phyloP scores from a whole-genome alignment of 2,888 invertebrate genomes.

The Acronicta alni region DNA sequence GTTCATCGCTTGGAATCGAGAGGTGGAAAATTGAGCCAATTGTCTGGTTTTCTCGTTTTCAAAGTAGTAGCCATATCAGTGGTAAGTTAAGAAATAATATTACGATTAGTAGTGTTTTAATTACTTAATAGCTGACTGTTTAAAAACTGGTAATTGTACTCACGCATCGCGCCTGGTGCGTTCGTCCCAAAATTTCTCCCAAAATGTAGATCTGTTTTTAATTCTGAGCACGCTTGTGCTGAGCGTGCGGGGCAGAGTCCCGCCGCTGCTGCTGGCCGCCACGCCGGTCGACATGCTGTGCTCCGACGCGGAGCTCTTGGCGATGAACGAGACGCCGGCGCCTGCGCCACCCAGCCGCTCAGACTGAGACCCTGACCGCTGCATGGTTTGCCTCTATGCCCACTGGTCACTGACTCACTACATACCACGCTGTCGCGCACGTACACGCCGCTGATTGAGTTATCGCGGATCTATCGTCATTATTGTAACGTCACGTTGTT shows the following conservation, averaged over 20 bases:
- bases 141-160: constrained; percentile 76
- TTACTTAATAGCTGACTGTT: constrained; percentile 4
- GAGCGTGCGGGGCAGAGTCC: constrained; percentile 91
- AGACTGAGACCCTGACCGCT: constrained; percentile 89
- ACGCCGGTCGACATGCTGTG: constrained; percentile 88
- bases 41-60: not conserved
- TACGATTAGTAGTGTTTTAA: too few relatives aligned
- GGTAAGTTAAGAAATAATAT: too few relatives aligned
- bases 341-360: constrained; percentile 84
- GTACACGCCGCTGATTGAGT: constrained; percentile 46
- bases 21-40: too few relatives aligned
- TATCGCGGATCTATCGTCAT: constrained; percentile 54
- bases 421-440: constrained; percentile 58
- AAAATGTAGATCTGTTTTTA: constrained; percentile 94
- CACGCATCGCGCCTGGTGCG: constrained; percentile 91
- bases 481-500: constrained; percentile 53
- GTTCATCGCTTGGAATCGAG: too few relatives aligned
- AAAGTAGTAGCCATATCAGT: too few relatives aligned
- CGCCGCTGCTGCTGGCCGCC: constrained; percentile 83
- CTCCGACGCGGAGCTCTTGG: constrained; percentile 85
- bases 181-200: constrained; percentile 95
- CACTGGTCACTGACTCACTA: constrained; percentile 57
- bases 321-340: constrained; percentile 74
- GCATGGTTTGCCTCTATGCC: constrained; percentile 69
- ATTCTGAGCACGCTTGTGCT: constrained; percentile 95